Conservation (phyloP, 2,113 vertebrate genomes). For the Rousettus leschenaultii region DNA sequence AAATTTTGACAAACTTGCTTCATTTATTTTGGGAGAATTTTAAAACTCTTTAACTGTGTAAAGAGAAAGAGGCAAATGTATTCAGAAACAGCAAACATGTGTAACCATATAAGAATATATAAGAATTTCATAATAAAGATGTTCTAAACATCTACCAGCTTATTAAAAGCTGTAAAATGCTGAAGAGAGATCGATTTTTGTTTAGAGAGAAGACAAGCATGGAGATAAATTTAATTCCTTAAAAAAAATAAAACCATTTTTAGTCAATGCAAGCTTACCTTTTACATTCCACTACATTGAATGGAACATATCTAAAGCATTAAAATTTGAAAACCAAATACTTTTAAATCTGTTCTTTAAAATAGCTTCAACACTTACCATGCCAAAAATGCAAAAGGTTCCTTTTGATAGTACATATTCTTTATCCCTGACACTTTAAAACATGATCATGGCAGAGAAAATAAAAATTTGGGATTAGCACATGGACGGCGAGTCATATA, state of each 20-base stretch:
- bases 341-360: constrained; percentile 28
- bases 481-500: neutral
- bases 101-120: neutral
- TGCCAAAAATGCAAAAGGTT: constrained; percentile 12
- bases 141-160: neutral
- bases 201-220: neutral
- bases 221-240: neutral
- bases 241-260: neutral
- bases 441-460: neutral
- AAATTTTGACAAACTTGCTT: neutral
- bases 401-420: neutral
- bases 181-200: neutral
- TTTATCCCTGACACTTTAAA: neutral
- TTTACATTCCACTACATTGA: neutral
- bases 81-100: neutral
- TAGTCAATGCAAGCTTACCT: neutral
- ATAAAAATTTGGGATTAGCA: neutral
- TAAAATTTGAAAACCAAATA: neutral
- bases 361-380: neutral
- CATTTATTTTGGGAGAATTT: neutral
- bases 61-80: neutral
- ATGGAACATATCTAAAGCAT: neutral
- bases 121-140: neutral
- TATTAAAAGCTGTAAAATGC: neutral
- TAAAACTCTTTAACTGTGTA: neutral